A percentile compares a stretch with the other conserved stretches of the same genome.
Conservation (phyloP, 2,888 invertebrate genomes). For the Sclerodermus sp. region DNA sequence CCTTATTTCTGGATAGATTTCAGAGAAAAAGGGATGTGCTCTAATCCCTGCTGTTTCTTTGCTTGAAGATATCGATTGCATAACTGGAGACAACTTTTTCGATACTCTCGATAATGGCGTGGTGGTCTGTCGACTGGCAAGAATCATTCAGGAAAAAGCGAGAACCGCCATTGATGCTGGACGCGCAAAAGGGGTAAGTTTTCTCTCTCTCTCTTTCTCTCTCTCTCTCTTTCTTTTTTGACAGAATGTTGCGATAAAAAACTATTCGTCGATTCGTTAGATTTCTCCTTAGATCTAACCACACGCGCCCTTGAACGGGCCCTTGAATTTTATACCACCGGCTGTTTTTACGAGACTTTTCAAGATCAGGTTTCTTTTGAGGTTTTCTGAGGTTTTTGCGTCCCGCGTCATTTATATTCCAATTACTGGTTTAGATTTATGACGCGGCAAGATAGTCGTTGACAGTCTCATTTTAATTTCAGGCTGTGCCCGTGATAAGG, state of each 20-base stretch:
- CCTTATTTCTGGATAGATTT: too few relatives aligned
- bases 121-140: constrained; percentile 78
- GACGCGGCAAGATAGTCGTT: too few relatives aligned
- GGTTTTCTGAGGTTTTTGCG: background rate
- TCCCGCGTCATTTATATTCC: background rate
- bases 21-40: too few relatives aligned
- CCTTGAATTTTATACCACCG: too few relatives aligned
- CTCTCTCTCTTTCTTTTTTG: too few relatives aligned
- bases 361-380: too few relatives aligned
- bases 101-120: constrained; percentile 83
- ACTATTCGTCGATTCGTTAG: too few relatives aligned
- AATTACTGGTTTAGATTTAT: background rate
- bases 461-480: constrained; percentile 26
- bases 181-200: constrained; percentile 64
- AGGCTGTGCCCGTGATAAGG: constrained; percentile 73
- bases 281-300: too few relatives aligned
- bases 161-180: constrained; percentile 68
- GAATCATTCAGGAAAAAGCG: constrained; percentile 76
- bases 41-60: too few relatives aligned
- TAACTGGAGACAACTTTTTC: constrained; percentile 79
- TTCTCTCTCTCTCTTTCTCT: background rate
- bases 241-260: too few relatives aligned
- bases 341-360: too few relatives aligned
- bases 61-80: constrained; percentile 68
- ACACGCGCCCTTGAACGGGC: too few relatives aligned